These are phyloP conservation scores for Bujurquina vittata DNA, from an alignment of 2,113 vertebrate species.

Conservation along the genomic window DNA sequence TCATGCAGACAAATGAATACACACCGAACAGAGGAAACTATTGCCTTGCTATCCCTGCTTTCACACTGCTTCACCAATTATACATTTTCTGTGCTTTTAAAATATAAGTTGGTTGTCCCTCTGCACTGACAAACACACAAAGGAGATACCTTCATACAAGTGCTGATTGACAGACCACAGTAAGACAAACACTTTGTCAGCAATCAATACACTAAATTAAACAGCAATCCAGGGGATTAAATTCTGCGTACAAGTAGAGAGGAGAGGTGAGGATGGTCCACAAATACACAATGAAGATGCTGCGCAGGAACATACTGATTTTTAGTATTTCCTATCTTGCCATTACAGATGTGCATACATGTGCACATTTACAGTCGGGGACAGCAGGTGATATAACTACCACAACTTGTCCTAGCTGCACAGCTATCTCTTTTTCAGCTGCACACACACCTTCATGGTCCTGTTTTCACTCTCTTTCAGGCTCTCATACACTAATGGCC, in stretches of 20 bases:
- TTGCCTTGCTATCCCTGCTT: background rate
- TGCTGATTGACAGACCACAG: conserved; percentile 26
- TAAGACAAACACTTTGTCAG: conserved; percentile 34
- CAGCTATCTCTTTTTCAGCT: background rate
- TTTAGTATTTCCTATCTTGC: background rate
- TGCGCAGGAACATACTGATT: background rate
- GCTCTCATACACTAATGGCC: conserved; percentile 41
- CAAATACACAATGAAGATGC: background rate
- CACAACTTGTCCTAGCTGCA: background rate
- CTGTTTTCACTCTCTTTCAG: background rate
- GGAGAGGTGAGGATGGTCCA: conserved; percentile 8
- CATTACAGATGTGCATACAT: background rate
- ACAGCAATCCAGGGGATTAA: conserved; percentile 52
- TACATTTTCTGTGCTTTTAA: background rate
- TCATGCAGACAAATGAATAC: conserved; percentile 13
- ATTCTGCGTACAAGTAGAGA: conserved; percentile 6
- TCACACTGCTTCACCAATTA: background rate
- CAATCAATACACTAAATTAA: conserved; percentile 60
- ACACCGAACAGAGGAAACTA: background rate
- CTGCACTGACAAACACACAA: conserved; percentile 10
- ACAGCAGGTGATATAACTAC: conserved; percentile 30
- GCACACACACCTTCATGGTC: background rate
- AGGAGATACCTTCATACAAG: conserved; percentile 1
- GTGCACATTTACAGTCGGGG: background rate
- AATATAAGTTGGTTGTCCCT: background rate